phyloP scores from a whole-genome alignment of 2,113 vertebrate species.

The Pleuronectes platessa region DNA sequence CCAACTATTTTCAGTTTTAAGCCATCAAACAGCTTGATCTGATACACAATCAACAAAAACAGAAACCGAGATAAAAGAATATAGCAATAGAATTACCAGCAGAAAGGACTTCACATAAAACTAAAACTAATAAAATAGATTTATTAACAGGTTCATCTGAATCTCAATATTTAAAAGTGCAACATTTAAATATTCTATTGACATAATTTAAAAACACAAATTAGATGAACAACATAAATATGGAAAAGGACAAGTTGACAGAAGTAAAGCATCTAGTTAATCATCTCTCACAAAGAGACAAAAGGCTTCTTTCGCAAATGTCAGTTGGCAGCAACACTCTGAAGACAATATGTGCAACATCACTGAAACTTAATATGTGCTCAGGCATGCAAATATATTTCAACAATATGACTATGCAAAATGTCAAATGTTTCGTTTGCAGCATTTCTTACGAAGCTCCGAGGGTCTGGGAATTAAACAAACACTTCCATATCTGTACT shows the following conservation, averaged over 20 bases:
- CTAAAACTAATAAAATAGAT: slow-evolving; percentile 64
- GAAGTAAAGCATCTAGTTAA: slow-evolving; percentile 16
- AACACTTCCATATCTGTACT: not conserved
- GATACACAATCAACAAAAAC: no score
- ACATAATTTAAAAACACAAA: slow-evolving; percentile 31
- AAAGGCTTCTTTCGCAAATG: slow-evolving; percentile 9
- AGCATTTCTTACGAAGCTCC: slow-evolving; percentile 6
- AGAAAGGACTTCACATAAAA: not conserved
- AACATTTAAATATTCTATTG: slow-evolving; percentile 22
- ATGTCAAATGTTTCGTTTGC: slow-evolving; percentile 4
- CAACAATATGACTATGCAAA: not conserved
- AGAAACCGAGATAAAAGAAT: no score
- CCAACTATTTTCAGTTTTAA: no score
- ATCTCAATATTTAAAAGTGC: slow-evolving; percentile 53
- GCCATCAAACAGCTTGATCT: no score
- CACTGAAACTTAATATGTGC: slow-evolving; percentile 28
- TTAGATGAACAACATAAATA: slow-evolving; percentile 25
- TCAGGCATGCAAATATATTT: slow-evolving; percentile 11
- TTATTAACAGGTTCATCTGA: slow-evolving; percentile 44
- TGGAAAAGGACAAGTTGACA: slow-evolving; percentile 29
- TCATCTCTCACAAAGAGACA: slow-evolving; percentile 7
- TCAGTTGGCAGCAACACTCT: slow-evolving; percentile 63
- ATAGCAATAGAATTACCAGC: not conserved
- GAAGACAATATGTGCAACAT: slow-evolving; percentile 49
- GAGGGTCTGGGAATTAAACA: not conserved